phyloP scores from a whole-genome alignment of 2,797 vertebrate species.

The Pangasius djambal region DNA sequence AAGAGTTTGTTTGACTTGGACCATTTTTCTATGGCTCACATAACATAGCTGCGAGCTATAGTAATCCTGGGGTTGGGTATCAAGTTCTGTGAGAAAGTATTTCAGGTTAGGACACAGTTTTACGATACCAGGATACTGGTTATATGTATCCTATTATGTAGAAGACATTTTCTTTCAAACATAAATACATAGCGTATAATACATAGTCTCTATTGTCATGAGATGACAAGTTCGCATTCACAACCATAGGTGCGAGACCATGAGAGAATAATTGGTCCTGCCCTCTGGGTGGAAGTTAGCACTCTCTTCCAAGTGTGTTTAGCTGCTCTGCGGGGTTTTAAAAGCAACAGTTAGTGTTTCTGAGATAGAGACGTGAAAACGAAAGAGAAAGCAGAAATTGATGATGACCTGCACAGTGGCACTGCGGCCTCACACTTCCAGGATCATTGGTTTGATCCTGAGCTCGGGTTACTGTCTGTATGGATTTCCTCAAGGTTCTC shows the following conservation, averaged over 20 bases:
- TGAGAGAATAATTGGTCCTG: not conserved
- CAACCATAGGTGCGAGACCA: not conserved
- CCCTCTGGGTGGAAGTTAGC: not conserved
- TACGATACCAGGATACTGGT: slow-evolving; percentile 9
- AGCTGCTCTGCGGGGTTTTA: too few relatives aligned
- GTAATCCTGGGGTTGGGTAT: slow-evolving; percentile 18
- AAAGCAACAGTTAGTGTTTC: not conserved
- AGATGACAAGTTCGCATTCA: not conserved
- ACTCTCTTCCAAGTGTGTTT: not conserved
- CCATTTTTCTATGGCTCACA: slow-evolving; percentile 41
- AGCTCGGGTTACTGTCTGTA: not conserved
- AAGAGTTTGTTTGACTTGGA: slow-evolving; percentile 55
- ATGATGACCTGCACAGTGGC: not conserved
- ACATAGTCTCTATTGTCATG: not conserved
- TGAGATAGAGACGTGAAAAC: not conserved
- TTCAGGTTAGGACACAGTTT: slow-evolving; percentile 16
- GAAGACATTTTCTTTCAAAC: not conserved
- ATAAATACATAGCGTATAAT: not conserved
- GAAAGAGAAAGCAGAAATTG: not conserved
- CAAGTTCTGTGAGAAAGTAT: not conserved
- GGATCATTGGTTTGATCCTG: not conserved
- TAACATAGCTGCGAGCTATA: slow-evolving; percentile 15
- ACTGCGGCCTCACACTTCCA: not conserved
- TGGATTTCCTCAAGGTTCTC: not conserved
- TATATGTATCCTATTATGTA: not conserved